Evolutionary conservation across 1,140 invertebrate species (phyloP).

Genomic region (Drosophila bocqueti): DNA sequence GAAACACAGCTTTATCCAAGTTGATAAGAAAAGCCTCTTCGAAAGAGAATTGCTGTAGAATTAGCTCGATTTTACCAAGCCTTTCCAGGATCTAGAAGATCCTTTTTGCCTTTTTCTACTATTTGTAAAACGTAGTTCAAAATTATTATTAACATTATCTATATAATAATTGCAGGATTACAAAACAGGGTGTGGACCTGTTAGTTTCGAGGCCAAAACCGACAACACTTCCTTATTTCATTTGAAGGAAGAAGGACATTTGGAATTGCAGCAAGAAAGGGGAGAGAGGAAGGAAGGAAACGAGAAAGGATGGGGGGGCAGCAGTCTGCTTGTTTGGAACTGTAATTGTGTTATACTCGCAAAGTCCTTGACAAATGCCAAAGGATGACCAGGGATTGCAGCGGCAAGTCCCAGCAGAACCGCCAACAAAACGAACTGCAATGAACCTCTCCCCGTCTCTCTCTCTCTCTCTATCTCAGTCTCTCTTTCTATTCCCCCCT

Average conservation of each 20-base stretch:
- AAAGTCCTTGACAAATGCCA: slow-evolving; percentile 72
- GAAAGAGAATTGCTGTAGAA: no score
- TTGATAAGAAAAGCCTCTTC: no score
- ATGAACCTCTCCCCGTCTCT: slow-evolving; percentile 1
- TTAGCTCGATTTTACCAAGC: no score
- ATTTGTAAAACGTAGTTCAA: not conserved
- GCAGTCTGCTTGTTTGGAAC: not conserved
- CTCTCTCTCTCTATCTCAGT: not conserved
- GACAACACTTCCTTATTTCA: slow-evolving; percentile 8
- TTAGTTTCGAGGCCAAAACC: slow-evolving; percentile 13
- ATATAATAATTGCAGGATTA: no score
- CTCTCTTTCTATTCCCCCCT: not conserved
- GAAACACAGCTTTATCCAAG: no score
- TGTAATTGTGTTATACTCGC: slow-evolving; percentile 29
- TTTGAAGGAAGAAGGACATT: slow-evolving; percentile 9
- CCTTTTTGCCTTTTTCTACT: no score
- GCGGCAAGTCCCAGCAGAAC: slow-evolving; percentile 1
- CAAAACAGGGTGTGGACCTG: not conserved
- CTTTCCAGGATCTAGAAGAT: no score
- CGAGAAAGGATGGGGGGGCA: not conserved
- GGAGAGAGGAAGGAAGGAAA: not conserved
- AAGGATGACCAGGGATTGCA: slow-evolving; percentile 42
- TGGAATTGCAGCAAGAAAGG: slow-evolving; percentile 4
- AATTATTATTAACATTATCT: not conserved
- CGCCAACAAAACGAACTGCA: slow-evolving; percentile 31